Base-by-base conservation (phyloP, 2,113 vertebrate genomes). In the Leptobrachium ailaonicum region DNA sequence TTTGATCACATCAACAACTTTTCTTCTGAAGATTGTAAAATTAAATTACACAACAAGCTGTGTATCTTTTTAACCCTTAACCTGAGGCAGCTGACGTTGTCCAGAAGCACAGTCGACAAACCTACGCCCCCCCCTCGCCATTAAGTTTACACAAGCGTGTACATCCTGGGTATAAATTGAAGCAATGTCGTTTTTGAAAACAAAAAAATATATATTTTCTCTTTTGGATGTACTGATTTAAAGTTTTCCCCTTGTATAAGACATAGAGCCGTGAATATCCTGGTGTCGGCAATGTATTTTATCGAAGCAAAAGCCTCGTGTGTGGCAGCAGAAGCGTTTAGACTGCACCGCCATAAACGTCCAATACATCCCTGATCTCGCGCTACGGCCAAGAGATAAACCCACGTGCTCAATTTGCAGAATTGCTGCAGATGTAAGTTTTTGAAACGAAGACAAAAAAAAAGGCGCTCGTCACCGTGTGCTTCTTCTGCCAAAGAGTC, bases 1-100 rank as follows among this genome's bases (percentile, higher is more conserved):
- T 32, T 32, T 32, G 20, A 32, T 32, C 20, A 32, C 20, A 32
- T 32, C 89, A 87, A 88, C 75, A 3, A 41, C 82, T 87, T 72
- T 85, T 60, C 10, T 54, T 54, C 12, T 77, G 75, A 84, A 85
- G 84, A 87, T 41, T 85, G 75, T 84, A 83, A 85, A 71, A 44
- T 32, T 83, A 85, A 85, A 83, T 81, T 80, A 76, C 83, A 84
- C 81, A n/a, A 9, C 82, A 77, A 82, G 50, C 80, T 4, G 0
- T 82, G 69, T 88, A 86, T 60, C 76, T 80, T 32, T 32, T 32
- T 84, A 70, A 69, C 77, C 20, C 85, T 83, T 82, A 84, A 32
- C 82, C 83, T 56, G 71, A 88, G 84, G 84, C 84, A 82, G 77
- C 76, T 84, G 86, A 45, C 80, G 53, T 50, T 12, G 14, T 82